Percentiles rank a stretch among this genome's conserved stretches.
Conservation (phyloP, 2,888 invertebrate species). For the Phania funesta region DNA sequence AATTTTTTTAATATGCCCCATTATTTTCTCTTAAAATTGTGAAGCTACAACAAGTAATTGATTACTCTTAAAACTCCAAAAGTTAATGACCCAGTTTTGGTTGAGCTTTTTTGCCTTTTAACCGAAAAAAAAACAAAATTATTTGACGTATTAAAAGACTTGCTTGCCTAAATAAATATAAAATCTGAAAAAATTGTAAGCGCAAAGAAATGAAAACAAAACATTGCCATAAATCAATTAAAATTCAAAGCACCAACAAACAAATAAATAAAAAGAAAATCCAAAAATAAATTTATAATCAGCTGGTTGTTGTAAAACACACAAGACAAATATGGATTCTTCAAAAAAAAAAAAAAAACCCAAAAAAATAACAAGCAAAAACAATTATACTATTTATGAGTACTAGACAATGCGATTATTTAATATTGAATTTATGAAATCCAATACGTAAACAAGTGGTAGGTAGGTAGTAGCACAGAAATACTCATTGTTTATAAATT, state of each 20-base stretch:
- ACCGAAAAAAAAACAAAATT: neutral
- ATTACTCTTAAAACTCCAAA: slow-evolving; percentile 19
- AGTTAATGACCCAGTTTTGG: slow-evolving; percentile 57
- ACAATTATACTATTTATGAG: neutral
- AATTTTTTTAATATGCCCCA: no score
- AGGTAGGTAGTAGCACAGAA: neutral
- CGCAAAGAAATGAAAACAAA: slow-evolving; percentile 40
- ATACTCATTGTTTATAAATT: neutral
- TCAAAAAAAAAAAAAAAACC: slow-evolving; percentile 24
- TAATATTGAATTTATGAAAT: slow-evolving; percentile 60
- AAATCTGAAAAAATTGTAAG: slow-evolving; percentile 20
- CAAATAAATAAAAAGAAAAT: slow-evolving; percentile 21
- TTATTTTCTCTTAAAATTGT: neutral
- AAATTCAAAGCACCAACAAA: slow-evolving; percentile 62
- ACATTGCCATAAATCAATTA: slow-evolving; percentile 66
- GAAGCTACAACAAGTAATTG: neutral
- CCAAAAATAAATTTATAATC: slow-evolving; percentile 27
- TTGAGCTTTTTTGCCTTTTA: slow-evolving; percentile 1
- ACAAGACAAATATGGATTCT: slow-evolving; percentile 55
- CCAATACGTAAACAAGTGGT: neutral
- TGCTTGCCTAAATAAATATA: slow-evolving; percentile 45
- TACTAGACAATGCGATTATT: slow-evolving; percentile 54
- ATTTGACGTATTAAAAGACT: neutral
- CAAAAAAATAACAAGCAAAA: slow-evolving; percentile 5
- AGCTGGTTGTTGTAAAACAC: slow-evolving; percentile 52